Percentiles rank a stretch among this genome's conserved stretches.
Conservation (phyloP, 2,113 vertebrate species). For the Python bivittatus region DNA sequence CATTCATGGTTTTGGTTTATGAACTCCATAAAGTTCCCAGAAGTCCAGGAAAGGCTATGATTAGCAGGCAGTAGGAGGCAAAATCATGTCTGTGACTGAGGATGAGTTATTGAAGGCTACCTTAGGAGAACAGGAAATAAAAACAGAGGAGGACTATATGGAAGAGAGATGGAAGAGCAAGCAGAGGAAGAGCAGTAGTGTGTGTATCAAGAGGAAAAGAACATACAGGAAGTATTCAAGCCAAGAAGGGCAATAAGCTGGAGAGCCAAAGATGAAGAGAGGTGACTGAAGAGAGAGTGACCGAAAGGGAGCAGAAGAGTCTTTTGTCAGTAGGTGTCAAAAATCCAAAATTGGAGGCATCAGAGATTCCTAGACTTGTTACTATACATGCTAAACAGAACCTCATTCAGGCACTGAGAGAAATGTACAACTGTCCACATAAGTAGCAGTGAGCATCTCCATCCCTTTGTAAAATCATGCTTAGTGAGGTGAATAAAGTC, state of each 20-base stretch:
- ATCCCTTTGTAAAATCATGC: background rate
- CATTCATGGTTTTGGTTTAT: background rate
- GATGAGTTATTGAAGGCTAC: background rate
- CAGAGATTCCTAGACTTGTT: background rate
- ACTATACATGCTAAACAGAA: too few species aligned
- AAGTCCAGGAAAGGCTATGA: background rate
- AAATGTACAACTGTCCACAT: too few species aligned
- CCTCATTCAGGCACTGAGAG: too few species aligned
- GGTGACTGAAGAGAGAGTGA: background rate
- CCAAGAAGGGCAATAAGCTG: background rate
- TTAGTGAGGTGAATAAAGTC: background rate
- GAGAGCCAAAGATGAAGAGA: background rate
- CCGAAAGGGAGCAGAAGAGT: background rate
- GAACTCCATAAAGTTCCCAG: background rate
- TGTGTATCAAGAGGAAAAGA: background rate
- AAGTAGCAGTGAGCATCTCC: too few species aligned
- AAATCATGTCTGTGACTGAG: background rate
- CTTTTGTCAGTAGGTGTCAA: background rate
- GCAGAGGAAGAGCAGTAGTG: background rate
- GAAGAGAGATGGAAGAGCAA: background rate
- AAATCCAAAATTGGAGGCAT: background rate
- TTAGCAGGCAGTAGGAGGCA: background rate
- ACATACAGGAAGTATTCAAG: background rate
- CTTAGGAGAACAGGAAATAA: background rate
- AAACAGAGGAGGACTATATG: background rate